Base-by-base conservation (phyloP, 35 echinoderm and acorn worm species). In the Ptychodera flava region DNA sequence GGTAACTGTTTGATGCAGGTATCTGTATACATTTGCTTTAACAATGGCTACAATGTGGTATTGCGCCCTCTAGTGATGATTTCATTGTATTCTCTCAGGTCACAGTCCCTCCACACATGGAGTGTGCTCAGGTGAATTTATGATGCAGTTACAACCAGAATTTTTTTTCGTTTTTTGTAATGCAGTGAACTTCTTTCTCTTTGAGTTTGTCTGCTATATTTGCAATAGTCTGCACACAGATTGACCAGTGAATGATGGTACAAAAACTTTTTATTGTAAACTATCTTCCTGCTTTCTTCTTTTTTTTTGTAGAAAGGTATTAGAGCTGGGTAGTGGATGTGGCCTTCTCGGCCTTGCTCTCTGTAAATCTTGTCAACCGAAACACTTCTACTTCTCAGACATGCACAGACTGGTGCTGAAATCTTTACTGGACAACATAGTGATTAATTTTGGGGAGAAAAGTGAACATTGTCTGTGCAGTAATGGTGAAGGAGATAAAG, bases 291-390 rank as follows among this genome's bases (percentile, higher is more conserved):
- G 45, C 6, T 64, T 12, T 22, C 45, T 64, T 64, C 45, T 90
- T 35, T 36, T 16, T 78, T 33, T 75, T 52, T 85, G 12, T 84
- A 92, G 91, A 85, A 78, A 78, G 29, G 31, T 92, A 79, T 31
- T 92, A 35, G 91, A 92, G 76, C 81, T 92, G 31, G 91, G 91
- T 1, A 88, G 91, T 79, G 91, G 91, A 28, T 38, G 87, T 77
- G 91, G 91, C 31, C 35, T 92, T 1, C 85, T 81, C 14, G 91
- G 91, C 45, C 52, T 92, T 6, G 36, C 81, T 28, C 31, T 88
- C 31, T 88, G 86, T 38, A 88, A 88, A 83, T 36, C 33, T 16
- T 92, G 91, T 83, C 76, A 35, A 31, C 86, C 86, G 1, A 15
- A 34, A 16, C 10, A 36, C 28, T 88, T 88, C 30, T 52, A 36